Percentiles rank a stretch among this genome's conserved stretches.
These are phyloP conservation scores for Crocuta crocuta DNA, from an alignment of 2,113 vertebrate genomes.

Conservation along the genomic window DNA sequence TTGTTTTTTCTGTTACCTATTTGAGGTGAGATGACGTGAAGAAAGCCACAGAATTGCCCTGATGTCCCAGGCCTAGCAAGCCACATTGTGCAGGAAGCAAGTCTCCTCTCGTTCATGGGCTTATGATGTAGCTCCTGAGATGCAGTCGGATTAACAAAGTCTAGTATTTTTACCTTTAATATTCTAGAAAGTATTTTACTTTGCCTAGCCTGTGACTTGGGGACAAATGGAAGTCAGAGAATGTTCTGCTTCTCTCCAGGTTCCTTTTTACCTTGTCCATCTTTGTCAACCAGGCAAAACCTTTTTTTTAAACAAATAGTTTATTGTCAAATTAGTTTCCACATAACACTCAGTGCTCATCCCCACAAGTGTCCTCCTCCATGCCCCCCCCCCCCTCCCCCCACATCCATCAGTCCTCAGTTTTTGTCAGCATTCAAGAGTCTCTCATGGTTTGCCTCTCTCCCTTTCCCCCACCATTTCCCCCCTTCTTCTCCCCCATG, in stretches of 20 bases:
- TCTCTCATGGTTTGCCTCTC: too few relatives aligned
- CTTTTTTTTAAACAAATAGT: neutral
- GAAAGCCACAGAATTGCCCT: too few relatives aligned
- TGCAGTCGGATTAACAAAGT: neutral
- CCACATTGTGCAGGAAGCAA: fast-evolving
- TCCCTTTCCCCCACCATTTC: too few relatives aligned
- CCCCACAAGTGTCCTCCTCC: too few relatives aligned
- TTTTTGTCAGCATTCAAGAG: too few relatives aligned
- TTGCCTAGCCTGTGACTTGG: neutral
- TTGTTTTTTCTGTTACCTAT: neutral
- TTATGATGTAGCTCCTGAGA: neutral
- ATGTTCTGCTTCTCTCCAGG: neutral
- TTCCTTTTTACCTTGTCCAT: neutral
- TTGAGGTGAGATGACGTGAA: neutral
- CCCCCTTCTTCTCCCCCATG: too few relatives aligned
- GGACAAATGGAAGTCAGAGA: neutral
- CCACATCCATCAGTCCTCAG: too few relatives aligned
- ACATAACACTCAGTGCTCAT: too few relatives aligned
- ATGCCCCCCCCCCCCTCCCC: too few relatives aligned
- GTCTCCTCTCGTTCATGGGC: fast-evolving
- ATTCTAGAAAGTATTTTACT: neutral
- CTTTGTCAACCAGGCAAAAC: neutral
- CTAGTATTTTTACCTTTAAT: neutral
- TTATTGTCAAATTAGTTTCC: too few relatives aligned
- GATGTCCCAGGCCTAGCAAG: neutral